Conservation (phyloP, 1,140 invertebrate species). For the Lepidurus packardi region DNA sequence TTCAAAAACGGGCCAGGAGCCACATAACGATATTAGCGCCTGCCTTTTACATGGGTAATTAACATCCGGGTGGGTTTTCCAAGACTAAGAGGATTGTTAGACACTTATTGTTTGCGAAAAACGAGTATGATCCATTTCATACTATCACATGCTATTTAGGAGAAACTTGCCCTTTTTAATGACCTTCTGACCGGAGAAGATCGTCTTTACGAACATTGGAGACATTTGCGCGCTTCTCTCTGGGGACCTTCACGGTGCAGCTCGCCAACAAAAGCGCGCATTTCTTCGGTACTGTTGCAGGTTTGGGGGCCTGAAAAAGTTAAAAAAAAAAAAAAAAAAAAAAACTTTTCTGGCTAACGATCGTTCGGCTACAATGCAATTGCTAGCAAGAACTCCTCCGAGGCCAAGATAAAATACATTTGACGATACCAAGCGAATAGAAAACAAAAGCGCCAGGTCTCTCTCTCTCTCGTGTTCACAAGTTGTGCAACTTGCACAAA, state of each 20-base stretch:
- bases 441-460: background rate
- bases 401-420: background rate
- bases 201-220: background rate
- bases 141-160: no score
- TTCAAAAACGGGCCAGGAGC: no score
- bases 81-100: no score
- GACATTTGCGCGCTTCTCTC: background rate
- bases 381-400: background rate
- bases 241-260: background rate
- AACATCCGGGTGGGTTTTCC: no score
- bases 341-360: background rate
- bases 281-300: background rate
- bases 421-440: background rate
- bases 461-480: background rate
- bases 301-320: background rate
- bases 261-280: background rate
- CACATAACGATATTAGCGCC: no score
- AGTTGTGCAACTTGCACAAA: background rate
- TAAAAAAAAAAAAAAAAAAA: background rate
- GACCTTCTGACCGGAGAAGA: background rate
- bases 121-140: no score
- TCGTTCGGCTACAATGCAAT: slow-evolving; percentile 14
- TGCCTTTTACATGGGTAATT: no score
- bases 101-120: no score
- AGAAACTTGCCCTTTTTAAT: no score